Base-by-base conservation (phyloP, 2,113 vertebrate species). In the Rhineura floridana region DNA sequence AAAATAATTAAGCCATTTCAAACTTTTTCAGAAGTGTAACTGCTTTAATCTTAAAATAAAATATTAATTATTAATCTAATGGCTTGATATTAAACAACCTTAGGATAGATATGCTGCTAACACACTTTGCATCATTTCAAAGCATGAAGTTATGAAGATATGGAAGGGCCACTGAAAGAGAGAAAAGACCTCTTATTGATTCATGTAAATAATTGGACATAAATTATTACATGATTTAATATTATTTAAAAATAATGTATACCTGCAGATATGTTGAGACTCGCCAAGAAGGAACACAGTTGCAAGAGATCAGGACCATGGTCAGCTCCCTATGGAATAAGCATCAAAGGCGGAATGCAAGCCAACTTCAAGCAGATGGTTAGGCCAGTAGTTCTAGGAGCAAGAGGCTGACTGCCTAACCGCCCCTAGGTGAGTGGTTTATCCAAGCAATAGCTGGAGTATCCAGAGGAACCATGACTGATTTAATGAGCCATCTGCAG, bases 271-370 rank as follows among this genome's bases (percentile, higher is more conserved):
- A n/a, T 8, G 33, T n/a, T 4, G 15, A 55, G n/a, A n/a, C 52
- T 2, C 36, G 75, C 48, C 33, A 55, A 79, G 33, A 36, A 2
- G 42, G 39, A 42, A 76, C 7, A 15, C 33, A 79, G 77, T 48
- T 55, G 77, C 33, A 73, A 84, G 15, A 59, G 21, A 42, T 84
- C 83, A 85, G 84, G 84, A 63, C 84, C 84, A 12, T 30, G 52
- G 72, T 76, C 84, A 85, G 52, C 72, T 85, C 84, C 55, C 21
- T 25, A 6, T 10, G 59, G 39, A 62, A 25, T 36, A 62, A 21
- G 13, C 50, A 59, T 59, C 33, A 23, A 23, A 39, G 23, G 36
- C 50, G n/a, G 39, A 25, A n/a, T 33, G 19, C 11, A 46, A 76
- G 39, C 17, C 30, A 62, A 33, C 28, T 62, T 13, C 50, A 73